Evolutionary conservation across 1,140 invertebrate species (phyloP).

Genomic region (Caerostris extrusa): DNA sequence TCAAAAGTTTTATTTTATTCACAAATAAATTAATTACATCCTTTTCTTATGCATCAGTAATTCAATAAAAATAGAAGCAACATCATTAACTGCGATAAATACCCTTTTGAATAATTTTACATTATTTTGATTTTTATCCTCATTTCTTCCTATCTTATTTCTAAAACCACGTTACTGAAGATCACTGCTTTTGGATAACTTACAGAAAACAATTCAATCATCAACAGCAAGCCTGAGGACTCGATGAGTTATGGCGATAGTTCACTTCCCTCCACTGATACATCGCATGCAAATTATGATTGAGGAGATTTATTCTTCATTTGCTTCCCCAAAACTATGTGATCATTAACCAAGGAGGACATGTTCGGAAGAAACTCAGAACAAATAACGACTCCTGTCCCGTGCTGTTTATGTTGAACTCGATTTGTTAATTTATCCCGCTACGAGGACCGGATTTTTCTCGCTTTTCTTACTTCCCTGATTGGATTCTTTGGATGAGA

Average conservation of each 20-base stretch:
- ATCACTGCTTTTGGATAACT: too few species aligned
- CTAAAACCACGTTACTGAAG: too few species aligned
- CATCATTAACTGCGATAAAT: too few species aligned
- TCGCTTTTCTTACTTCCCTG: background rate
- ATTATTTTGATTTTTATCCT: too few species aligned
- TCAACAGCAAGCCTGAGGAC: too few species aligned
- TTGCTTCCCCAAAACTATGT: background rate
- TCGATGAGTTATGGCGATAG: background rate
- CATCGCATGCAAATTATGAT: constrained; percentile 27
- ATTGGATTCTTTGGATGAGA: constrained; percentile 57
- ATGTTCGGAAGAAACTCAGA: background rate
- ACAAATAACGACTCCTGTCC: constrained; percentile 43
- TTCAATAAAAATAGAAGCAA: too few species aligned
- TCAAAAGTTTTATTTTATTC: too few species aligned
- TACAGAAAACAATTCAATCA: too few species aligned
- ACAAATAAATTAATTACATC: too few species aligned
- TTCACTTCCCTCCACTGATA: background rate
- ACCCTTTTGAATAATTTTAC: too few species aligned
- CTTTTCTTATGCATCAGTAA: too few species aligned
- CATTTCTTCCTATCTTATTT: too few species aligned
- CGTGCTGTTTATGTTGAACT: constrained; percentile 49
- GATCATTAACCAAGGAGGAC: background rate
- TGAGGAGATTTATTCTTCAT: background rate
- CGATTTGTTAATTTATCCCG: constrained; percentile 66
- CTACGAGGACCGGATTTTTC: background rate